A percentile compares a stretch with the other conserved stretches of the same genome.
phyloP scores from a whole-genome alignment of 1,140 invertebrate species.

The Proales similis region DNA sequence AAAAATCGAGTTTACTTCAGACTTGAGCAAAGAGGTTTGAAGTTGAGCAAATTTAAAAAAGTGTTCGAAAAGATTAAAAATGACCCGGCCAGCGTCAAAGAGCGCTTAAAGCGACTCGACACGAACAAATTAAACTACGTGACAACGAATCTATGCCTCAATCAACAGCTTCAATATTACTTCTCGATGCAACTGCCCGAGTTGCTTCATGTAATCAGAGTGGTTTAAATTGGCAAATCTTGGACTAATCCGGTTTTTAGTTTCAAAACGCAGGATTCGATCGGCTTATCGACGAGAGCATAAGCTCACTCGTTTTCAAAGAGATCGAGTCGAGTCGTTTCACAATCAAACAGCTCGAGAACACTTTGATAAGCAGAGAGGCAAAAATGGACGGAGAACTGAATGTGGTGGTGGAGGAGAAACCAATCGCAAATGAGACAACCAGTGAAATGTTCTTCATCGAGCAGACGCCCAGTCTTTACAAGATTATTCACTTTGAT shows the following conservation, averaged over 20 bases:
- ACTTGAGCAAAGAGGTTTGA: constrained; percentile 15
- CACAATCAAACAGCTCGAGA: constrained; percentile 20
- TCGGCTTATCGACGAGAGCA: constrained; percentile 4
- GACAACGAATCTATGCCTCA: constrained; percentile 21
- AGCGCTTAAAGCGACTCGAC: constrained; percentile 21
- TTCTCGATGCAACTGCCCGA: constrained; percentile 35
- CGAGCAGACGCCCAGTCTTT: constrained; percentile 2
- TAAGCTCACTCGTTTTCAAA: constrained; percentile 20
- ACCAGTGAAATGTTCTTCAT: constrained; percentile 34
- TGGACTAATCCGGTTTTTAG: not conserved
- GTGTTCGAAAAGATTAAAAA: constrained; percentile 11
- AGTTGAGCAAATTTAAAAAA: constrained; percentile 32
- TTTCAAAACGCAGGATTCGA: constrained; percentile 24
- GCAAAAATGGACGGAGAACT: not conserved
- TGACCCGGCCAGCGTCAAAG: not conserved
- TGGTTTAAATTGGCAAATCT: not conserved
- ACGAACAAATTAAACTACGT: constrained; percentile 33
- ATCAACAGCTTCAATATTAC: constrained; percentile 35
- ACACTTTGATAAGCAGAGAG: not conserved
- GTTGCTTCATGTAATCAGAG: constrained; percentile 13
- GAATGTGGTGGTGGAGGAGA: not conserved
- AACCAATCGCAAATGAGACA: not conserved
- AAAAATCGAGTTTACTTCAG: constrained; percentile 2
- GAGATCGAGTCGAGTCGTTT: constrained; percentile 30
- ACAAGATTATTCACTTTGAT: constrained; percentile 30